Conservation (phyloP, 2,888 invertebrate species). For the Pasiphila rectangulata region DNA sequence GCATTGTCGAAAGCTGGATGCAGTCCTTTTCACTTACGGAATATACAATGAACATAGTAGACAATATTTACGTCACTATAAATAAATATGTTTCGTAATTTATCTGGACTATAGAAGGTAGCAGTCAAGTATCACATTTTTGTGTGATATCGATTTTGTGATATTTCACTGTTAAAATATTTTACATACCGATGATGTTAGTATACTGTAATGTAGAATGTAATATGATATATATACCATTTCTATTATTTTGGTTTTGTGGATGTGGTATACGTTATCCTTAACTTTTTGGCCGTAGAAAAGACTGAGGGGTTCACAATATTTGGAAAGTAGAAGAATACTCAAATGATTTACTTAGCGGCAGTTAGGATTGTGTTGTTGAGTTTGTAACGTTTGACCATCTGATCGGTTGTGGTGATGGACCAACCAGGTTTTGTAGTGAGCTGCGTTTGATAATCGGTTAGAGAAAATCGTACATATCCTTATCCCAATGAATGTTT, state of each 20-base stretch:
- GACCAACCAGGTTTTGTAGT: slow-evolving; percentile 63
- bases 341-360: slow-evolving; percentile 60
- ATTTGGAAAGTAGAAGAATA: slow-evolving; percentile 58
- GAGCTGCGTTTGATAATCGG: slow-evolving; percentile 50
- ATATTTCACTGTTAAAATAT: slow-evolving; percentile 63
- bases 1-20: slow-evolving; percentile 43
- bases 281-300: slow-evolving; percentile 67
- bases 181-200: slow-evolving; percentile 79
- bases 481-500: slow-evolving; percentile 52
- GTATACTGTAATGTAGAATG: slow-evolving; percentile 64
- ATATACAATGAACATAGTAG: slow-evolving; percentile 36
- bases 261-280: slow-evolving; percentile 53
- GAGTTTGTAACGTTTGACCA: slow-evolving; percentile 49
- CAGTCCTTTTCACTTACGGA: slow-evolving; percentile 52
- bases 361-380: slow-evolving; percentile 58
- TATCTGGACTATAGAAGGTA: slow-evolving; percentile 38
- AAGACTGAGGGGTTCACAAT: slow-evolving; percentile 75
- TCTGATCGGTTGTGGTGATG: slow-evolving; percentile 66
- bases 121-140: slow-evolving; percentile 54
- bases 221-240: slow-evolving; percentile 64
- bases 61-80: slow-evolving; percentile 22
- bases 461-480: slow-evolving; percentile 77
- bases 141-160: slow-evolving; percentile 45
- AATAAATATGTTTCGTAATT: slow-evolving; percentile 50
- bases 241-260: slow-evolving; percentile 46